Evolutionary conservation across 2,113 vertebrate species (phyloP), one percentile per base, ranked within the genome.

Genomic region (Perccottus glenii): DNA sequence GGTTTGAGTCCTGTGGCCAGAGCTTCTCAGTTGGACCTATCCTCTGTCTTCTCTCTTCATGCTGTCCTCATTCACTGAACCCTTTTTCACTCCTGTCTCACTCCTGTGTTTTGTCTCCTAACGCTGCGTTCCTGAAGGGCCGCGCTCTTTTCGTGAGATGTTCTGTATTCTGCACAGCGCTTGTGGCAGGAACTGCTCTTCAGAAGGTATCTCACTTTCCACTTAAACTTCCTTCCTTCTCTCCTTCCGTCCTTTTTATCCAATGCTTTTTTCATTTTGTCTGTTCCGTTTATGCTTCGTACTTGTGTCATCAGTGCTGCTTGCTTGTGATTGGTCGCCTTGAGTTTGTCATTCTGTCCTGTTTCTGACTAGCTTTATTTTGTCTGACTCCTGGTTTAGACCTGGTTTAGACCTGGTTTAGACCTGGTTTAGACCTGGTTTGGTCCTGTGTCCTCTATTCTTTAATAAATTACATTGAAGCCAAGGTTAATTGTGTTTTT

Each of bases 141-240:
- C 96, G 91, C 96, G 95, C 93, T 94, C 94, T 96, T 95, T 96
- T 91, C 95, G 94, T 91, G 96, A 98, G 96, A 95, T 95, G 94
- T 98, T 99, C 96, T 97, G 94, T 98, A 93, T 98, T 92, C 95
- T 96, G 91, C 97, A 96, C 94, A 95, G 92, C 92, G 92, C 96
- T 96, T 98, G 96, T 95, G 94, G 94, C 95, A 96, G 94, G 94
- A 99, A 98, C 95, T 98, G 96, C 94, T 96, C 97, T 91, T 95
- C 96, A 93, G 96, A 99, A 99, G 97, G 97, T 99, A 99, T 95
- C 95, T 94, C 91, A 86, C 57, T 84, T 78, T 64, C 44, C 75
- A 50, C 64, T 63, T 48, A 45, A 64, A 35, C 66, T 65, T 38
- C 52, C 12, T 0, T 38, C 53, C 56, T 58, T 35, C 36, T 73